Evolutionary conservation across 1,140 invertebrate species (phyloP), one percentile per base, ranked within the genome.

Genomic region (Dendroctonus ponderosae): DNA sequence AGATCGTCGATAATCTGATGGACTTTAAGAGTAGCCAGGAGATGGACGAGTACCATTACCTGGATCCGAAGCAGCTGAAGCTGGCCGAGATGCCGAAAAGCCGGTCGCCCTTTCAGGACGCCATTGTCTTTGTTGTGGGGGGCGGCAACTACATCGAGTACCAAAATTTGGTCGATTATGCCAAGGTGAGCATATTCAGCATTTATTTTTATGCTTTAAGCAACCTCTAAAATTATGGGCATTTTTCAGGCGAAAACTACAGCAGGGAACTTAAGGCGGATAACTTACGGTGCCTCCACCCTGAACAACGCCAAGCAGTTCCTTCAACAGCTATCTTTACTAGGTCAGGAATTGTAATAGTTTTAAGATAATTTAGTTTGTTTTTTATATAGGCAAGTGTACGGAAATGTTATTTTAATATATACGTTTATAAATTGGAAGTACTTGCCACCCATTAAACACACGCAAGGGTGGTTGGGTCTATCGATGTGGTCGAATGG

Each of bases 141-240:
- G 97, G 97, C 64, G 97, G 97, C 40, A 99, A 98, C 83, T 99
- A 99, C 77, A 98, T 98, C 73, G 97, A 99, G 81, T 99, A 99
- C 79, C 96, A 99, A 79, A 99, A 99, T 85, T 84, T 99, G 43
- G 86, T 94, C 41, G 96, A 99, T 79, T 98, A 97, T 79, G 91
- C 90, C 11, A 97, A 94, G 83, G 87, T 89, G 80, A 71, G 46
- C 57, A 38, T 14, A 40, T 46, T 8, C 44, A 46, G 9, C 12
- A 12, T 46, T 11, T 43, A 39, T 14, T 59, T 44, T 51, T 57
- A 61, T 42, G 52, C 39, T 11, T 62, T 58, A 46, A 46, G 12
- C 44, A 46, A 46, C 44, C 5, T 46, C 5, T 11, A 46, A 46
- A 9, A 8, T 4, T 12, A 52, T 15, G 6, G 37, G 14, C 9